Conservation (phyloP, 2,113 vertebrate genomes). For the Misgurnus anguillicaudatus region DNA sequence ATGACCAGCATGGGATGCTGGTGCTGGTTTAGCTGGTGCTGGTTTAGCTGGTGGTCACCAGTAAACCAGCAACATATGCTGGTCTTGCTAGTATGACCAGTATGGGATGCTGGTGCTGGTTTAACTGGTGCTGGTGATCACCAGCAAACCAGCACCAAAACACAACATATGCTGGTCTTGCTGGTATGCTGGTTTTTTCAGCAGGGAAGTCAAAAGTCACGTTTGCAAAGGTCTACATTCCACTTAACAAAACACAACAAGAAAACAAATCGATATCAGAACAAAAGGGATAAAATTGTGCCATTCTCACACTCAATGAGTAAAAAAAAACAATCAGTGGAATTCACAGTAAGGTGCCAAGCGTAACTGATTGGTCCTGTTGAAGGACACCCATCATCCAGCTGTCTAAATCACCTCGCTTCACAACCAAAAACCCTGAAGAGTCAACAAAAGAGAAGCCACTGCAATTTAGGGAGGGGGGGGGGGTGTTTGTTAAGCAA, state of each 20-base stretch:
- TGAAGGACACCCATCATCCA: constrained; percentile 34
- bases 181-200: too few relatives aligned
- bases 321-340: constrained; percentile 23
- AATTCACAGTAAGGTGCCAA: constrained; percentile 45
- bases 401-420: constrained; percentile 8
- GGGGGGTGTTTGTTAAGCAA: background rate
- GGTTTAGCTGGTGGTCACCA: too few relatives aligned
- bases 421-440: constrained; percentile 2
- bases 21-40: too few relatives aligned
- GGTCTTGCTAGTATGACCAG: too few relatives aligned
- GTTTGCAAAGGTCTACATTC: background rate
- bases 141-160: too few relatives aligned
- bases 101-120: too few relatives aligned
- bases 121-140: too few relatives aligned
- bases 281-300: background rate
- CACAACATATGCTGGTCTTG: too few relatives aligned
- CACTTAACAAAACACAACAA: background rate
- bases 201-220: background rate
- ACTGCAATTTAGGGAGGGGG: background rate
- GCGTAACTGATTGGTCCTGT: constrained; percentile 23
- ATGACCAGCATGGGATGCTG: too few relatives aligned
- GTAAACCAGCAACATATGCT: too few relatives aligned
- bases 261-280: background rate
- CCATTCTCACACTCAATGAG: constrained; percentile 2
- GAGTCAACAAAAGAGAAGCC: background rate